Conservation (phyloP, 2,113 vertebrate genomes). For the Tragelaphus buxtoni region DNA sequence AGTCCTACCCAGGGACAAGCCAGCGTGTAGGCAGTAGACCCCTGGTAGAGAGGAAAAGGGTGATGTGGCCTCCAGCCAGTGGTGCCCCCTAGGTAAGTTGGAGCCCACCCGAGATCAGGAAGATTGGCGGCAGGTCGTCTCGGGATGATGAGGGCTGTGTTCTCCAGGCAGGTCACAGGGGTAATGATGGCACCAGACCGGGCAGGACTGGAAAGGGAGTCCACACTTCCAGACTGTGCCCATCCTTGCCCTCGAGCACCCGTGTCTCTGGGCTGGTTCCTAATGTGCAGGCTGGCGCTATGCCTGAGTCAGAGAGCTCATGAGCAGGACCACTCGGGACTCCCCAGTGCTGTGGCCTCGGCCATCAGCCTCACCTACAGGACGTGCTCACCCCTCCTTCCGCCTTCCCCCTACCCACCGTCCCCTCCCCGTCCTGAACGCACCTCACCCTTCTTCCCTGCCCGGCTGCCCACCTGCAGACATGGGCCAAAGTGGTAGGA, state of each 20-base stretch:
- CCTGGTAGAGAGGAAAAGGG: neutral
- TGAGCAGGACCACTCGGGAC: neutral
- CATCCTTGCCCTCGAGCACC: neutral
- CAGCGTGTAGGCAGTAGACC: neutral
- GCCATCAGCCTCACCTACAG: fast-evolving
- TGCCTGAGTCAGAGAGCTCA: neutral
- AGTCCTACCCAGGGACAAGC: neutral
- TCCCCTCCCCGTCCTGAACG: fast-evolving
- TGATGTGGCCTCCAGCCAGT: fast-evolving
- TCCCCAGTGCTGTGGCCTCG: neutral
- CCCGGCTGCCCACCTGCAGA: fast-evolving
- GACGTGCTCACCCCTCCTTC: fast-evolving
- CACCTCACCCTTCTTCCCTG: fast-evolving
- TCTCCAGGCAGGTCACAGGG: fast-evolving
- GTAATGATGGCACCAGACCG: fast-evolving
- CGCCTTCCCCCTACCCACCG: fast-evolving
- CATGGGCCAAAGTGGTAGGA: fast-evolving
- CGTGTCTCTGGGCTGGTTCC: neutral
- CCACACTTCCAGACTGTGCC: fast-evolving
- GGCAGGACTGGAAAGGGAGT: neutral
- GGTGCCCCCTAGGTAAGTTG: fast-evolving
- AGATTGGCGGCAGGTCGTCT: fast-evolving
- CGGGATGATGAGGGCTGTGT: fast-evolving
- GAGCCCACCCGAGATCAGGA: neutral
- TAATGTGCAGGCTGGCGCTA: fast-evolving